Percentiles rank a stretch among this genome's conserved stretches.
phyloP scores from a whole-genome alignment of 1,140 invertebrate genomes.

The Hylaeus anthracinus region DNA sequence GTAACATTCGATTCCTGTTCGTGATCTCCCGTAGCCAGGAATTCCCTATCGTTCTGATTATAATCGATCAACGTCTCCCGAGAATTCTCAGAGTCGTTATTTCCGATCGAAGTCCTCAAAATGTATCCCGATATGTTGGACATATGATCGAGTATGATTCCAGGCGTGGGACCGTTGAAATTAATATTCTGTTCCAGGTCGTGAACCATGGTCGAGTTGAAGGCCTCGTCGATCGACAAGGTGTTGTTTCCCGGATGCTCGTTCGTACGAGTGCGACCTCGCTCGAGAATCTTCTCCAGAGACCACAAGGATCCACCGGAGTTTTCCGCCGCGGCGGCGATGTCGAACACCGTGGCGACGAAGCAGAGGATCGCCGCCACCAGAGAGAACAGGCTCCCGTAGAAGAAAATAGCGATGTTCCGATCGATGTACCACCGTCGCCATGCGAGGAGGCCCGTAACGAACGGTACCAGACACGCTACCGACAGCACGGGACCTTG shows the following conservation, averaged over 20 bases:
- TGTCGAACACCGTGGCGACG: slow-evolving; percentile 61
- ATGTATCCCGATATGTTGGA: slow-evolving; percentile 43
- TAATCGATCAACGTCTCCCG: background rate
- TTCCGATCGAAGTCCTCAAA: background rate
- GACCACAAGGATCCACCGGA: slow-evolving; percentile 36
- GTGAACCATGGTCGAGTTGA: background rate
- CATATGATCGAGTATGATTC: slow-evolving; percentile 30
- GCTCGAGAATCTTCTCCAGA: slow-evolving; percentile 37
- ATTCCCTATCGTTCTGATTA: background rate
- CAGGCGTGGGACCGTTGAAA: background rate
- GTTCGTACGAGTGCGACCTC: background rate
- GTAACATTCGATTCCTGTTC: background rate
- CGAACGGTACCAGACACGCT: slow-evolving; percentile 80
- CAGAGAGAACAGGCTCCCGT: slow-evolving; percentile 68
- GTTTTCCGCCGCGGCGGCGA: slow-evolving; percentile 48
- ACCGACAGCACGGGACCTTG: slow-evolving; percentile 80
- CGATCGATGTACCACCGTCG: slow-evolving; percentile 85
- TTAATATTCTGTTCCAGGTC: background rate
- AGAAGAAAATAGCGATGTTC: slow-evolving; percentile 84
- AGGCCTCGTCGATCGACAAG: background rate
- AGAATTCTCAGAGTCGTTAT: background rate
- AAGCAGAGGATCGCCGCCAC: slow-evolving; percentile 61
- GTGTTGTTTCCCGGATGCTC: background rate
- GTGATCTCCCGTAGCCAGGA: no score
- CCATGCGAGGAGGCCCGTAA: slow-evolving; percentile 83